phyloP scores from a whole-genome alignment of 2,888 invertebrate genomes.

The Laspeyria flexula region DNA sequence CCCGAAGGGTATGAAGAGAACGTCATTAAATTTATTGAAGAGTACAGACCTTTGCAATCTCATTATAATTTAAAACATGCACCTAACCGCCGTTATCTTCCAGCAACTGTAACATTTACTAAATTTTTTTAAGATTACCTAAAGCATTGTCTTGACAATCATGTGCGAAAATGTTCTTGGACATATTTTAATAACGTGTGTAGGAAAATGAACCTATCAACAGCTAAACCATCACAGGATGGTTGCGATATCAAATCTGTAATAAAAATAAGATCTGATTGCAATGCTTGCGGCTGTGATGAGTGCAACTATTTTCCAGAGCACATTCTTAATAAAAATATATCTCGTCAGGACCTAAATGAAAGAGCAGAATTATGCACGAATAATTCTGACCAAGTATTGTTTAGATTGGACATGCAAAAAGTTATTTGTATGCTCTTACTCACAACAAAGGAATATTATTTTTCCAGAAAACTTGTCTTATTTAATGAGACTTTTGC shows the following conservation, averaged over 20 bases:
- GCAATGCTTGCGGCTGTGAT: not conserved
- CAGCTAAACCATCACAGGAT: not conserved
- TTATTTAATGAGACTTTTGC: constrained; percentile 3
- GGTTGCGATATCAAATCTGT: not conserved
- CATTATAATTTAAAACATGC: constrained; percentile 7
- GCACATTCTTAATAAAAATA: not conserved
- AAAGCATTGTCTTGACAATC: not conserved
- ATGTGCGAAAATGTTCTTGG: not conserved
- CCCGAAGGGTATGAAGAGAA: not conserved
- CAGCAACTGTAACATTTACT: not conserved
- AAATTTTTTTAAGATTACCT: not conserved
- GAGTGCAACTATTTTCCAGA: not conserved
- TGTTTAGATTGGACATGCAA: constrained; percentile 1
- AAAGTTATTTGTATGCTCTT: constrained; percentile 1
- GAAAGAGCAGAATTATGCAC: not conserved
- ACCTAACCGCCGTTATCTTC: constrained; percentile 2
- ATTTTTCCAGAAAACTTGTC: not conserved
- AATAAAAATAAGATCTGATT: not conserved
- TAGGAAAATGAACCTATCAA: not conserved
- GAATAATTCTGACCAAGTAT: not conserved
- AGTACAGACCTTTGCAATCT: not conserved
- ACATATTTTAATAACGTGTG: not conserved
- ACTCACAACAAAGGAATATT: constrained; percentile 1
- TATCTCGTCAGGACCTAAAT: not conserved
- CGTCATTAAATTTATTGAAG: not conserved